Evolutionary conservation across 2,888 invertebrate genomes (phyloP), one percentile per base, ranked within the genome.

Genomic region (Agrilus cyanescens): DNA sequence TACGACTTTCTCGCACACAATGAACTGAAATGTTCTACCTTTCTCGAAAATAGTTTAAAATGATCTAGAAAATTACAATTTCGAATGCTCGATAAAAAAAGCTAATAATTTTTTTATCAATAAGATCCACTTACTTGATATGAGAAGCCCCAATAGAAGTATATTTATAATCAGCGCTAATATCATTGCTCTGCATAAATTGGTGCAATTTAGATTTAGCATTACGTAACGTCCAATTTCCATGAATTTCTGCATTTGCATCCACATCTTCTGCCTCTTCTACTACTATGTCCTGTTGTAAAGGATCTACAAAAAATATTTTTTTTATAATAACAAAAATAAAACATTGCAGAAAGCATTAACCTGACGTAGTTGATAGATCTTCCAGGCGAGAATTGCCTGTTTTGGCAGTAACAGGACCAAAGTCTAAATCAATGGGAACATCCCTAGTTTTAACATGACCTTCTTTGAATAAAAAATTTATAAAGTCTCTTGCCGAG

Each of bases 181-280:
- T 83, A 63, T 86, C 89, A 64, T 88, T 87, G 51, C 80, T 73
- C 68, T 97, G 95, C 74, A 95, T 76, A 65, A 88, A 98, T 65
- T 96, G 94, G 71, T 98, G 95, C 8, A 98, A 72, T 53, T 94
- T 88, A 0, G 89, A 88, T 66, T 98, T 98, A 4, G 96, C 93
- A 71, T 96, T 98, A 59, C 97, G 96, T 65, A 97, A 82, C 0
- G 93, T 96, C 96, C 97, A 98, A 68, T 96, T 95, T 39, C 97
- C 97, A 61, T 97, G 97, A 57, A 97, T 89, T 50, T 83, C 83
- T 3, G 96, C 86, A 66, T 94, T 96, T 1, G 96, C 83, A 65
- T 98, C 97, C 20, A 94, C 71, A 53, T 91, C 90, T 66, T 97
- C 96, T 0, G 95, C 94, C 45, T 89, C 88, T 60, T 86, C 86